Evolutionary conservation across 2,113 vertebrate genomes (phyloP).

Genomic region (Megaleporinus macrocephalus): DNA sequence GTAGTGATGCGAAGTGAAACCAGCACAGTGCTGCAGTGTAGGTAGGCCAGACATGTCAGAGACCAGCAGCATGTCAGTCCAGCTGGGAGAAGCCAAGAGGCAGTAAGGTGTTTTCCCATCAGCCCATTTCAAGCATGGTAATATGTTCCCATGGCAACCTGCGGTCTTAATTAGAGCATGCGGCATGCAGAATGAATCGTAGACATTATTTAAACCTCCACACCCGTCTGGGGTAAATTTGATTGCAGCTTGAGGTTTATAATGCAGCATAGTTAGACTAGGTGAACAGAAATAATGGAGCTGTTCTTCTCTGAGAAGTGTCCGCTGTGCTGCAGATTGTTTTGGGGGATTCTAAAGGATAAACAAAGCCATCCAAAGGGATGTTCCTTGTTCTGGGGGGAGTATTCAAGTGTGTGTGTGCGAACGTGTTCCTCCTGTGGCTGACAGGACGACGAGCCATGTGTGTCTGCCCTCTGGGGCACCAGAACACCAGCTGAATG

Average conservation of each 20-base stretch:
- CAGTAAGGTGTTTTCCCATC: conserved; percentile 47
- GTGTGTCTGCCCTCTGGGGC: conserved; percentile 62
- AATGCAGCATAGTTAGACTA: not conserved
- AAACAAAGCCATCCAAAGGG: not conserved
- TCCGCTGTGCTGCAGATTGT: too few relatives aligned
- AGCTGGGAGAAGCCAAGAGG: conserved; percentile 28
- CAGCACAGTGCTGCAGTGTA: not conserved
- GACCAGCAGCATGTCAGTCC: conserved; percentile 20
- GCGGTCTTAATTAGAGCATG: conserved; percentile 37
- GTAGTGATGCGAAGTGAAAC: not conserved
- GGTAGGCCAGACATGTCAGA: not conserved
- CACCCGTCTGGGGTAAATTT: not conserved
- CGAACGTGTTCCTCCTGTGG: conserved; percentile 22
- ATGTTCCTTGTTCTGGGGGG: not conserved
- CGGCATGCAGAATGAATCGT: not conserved
- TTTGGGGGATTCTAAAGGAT: not conserved
- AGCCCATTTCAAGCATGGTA: conserved; percentile 26
- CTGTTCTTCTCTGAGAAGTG: not conserved
- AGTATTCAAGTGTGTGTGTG: not conserved
- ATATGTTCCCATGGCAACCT: conserved; percentile 47
- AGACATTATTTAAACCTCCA: too few relatives aligned
- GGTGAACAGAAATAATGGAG: not conserved
- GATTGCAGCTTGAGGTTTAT: conserved; percentile 2
- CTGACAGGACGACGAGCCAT: conserved; percentile 58
- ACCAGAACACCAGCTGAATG: conserved; percentile 66